Evolutionary conservation across 64 coral and sea anemone genomes (phyloP).

Genomic region (Stylophora pistillata): DNA sequence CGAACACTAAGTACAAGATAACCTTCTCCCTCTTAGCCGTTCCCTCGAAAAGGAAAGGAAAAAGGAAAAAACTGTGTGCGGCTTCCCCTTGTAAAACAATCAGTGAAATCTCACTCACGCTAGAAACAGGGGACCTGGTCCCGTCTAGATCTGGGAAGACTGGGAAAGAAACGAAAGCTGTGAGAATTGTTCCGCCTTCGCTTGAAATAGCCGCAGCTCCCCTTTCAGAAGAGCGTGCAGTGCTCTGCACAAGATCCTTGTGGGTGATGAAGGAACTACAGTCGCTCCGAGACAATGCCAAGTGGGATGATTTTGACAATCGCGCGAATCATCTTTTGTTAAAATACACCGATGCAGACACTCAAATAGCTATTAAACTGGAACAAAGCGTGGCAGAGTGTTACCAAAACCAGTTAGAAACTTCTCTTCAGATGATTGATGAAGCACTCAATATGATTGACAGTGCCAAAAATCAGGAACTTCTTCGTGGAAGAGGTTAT

Average conservation of each 20-base stretch:
- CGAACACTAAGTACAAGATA: background rate
- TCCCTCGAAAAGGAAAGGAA: background rate
- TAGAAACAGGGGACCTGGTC: background rate
- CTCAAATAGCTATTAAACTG: conserved; percentile 36
- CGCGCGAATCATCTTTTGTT: background rate
- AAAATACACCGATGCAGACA: background rate
- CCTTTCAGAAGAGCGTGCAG: background rate
- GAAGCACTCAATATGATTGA: background rate
- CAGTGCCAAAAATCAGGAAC: background rate
- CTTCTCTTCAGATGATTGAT: background rate
- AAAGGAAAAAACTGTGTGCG: background rate
- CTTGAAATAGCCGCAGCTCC: background rate
- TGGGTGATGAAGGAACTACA: conserved; percentile 41
- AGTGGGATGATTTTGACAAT: conserved; percentile 32
- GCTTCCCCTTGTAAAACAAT: background rate
- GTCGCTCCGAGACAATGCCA: conserved; percentile 45
- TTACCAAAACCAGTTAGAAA: conserved; percentile 10
- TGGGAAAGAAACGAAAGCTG: background rate
- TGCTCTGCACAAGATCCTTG: background rate
- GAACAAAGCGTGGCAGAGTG: conserved; percentile 34
- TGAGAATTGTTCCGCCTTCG: background rate
- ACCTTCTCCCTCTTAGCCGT: background rate
- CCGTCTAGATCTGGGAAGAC: background rate
- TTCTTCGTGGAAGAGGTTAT: background rate
- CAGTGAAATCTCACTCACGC: background rate